Evolutionary conservation across 2,797 vertebrate genomes (phyloP), one percentile per base, ranked within the genome.

Genomic region (Gastrophryne carolinensis): DNA sequence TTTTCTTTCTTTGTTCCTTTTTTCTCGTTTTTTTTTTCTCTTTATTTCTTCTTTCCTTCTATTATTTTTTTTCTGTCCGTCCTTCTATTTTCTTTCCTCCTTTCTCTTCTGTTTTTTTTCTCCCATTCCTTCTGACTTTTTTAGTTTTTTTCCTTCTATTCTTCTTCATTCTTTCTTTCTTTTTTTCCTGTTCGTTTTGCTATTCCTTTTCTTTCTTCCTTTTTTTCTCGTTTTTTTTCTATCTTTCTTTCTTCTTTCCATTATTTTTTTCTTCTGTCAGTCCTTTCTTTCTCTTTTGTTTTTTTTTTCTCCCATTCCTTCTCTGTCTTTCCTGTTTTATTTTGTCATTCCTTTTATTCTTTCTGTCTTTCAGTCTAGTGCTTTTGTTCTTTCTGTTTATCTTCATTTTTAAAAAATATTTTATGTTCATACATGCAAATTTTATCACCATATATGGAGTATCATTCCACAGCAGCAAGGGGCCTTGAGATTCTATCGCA

Each of bases 81-180:
- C 37, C 8, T 1, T 15, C 35, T 15, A 10, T 15, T 13, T 13
- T 37, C 34, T 37, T 1, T 3, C 9, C 9, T 12, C 34, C 9
- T 12, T 37, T 2, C 13, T 4, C 15, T 4, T 8, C 2, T 15
- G 6, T 13, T 1, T 1, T 15, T 15, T 8, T 4, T 15, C 35
- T 39, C 9, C 1, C 35, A 3, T 13, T 15, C 35, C 11, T 15
- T 3, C 11, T 13, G n/a, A n/a, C n/a, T n/a, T n/a, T n/a, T n/a
- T n/a, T n/a, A n/a, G n/a, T n/a, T n/a, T n/a, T n/a, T n/a, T n/a
- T 13, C 13, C 11, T 11, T 1, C 1, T 37, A 0, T 4, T 3
- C 35, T 2, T 1, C 12, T 1, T 37, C 15, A 3, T 4, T 13
- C 12, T 39, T 15, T 3, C 35, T 15, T 15, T 15, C 35, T 4